A percentile compares a stretch with the other conserved stretches of the same genome.
phyloP scores from a whole-genome alignment of 2,797 vertebrate species.

The Phoeniculus purpureus region DNA sequence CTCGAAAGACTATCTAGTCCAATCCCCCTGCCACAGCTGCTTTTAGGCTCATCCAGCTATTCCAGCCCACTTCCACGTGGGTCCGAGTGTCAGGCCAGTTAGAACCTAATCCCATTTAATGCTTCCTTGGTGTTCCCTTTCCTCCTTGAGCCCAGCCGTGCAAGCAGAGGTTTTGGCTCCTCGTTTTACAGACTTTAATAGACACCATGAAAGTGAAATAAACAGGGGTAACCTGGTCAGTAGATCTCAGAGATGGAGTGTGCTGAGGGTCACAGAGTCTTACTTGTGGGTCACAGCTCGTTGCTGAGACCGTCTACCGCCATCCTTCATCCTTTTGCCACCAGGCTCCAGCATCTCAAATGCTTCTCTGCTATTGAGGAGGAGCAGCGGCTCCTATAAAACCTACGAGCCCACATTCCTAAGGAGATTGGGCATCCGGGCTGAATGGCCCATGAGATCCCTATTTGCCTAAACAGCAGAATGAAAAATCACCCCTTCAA shows the following conservation, averaged over 20 bases:
- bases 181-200: neutral
- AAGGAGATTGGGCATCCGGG: neutral
- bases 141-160: neutral
- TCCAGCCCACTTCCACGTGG: neutral
- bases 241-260: neutral
- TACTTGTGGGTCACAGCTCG: neutral
- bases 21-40: no score
- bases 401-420: neutral
- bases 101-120: neutral
- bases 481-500: slow-evolving; percentile 34
- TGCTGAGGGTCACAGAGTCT: neutral
- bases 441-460: neutral
- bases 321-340: neutral
- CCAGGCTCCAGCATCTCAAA: neutral
- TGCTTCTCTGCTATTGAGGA: neutral
- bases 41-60: neutral
- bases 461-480: slow-evolving; percentile 35
- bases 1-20: no score
- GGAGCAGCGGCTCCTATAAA: neutral
- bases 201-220: neutral
- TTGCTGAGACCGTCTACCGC: neutral
- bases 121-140: neutral
- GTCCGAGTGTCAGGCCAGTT: neutral
- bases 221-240: neutral
- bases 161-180: neutral